A percentile compares a stretch with the other conserved stretches of the same genome.
These are phyloP conservation scores for Diadegma fenestrale DNA, from an alignment of 2,888 invertebrate genomes.

Conservation along the genomic window DNA sequence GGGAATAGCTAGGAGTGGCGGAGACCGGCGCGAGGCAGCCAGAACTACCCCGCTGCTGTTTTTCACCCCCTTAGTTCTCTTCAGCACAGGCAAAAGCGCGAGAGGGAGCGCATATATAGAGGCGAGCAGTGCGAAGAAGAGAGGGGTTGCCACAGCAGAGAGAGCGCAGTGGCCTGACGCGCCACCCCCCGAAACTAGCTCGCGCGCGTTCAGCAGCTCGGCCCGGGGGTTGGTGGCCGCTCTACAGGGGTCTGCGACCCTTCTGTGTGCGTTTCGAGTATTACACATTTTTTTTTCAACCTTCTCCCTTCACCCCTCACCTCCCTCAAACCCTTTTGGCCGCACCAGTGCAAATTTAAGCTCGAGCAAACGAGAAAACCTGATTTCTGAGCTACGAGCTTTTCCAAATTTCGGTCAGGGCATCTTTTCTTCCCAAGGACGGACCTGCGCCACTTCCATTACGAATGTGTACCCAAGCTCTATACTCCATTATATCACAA, in stretches of 20 bases:
- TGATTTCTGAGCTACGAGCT: constrained; percentile 12
- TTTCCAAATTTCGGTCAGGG: constrained; percentile 31
- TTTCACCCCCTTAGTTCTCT: constrained; percentile 44
- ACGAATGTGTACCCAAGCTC: background rate
- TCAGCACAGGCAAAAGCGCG: constrained; percentile 35
- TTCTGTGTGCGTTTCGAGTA: constrained; percentile 33
- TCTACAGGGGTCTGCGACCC: constrained; percentile 59
- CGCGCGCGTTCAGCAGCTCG: constrained; percentile 72
- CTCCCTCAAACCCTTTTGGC: background rate
- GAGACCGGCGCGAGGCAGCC: constrained; percentile 43
- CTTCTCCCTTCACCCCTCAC: background rate
- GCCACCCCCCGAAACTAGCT: constrained; percentile 70
- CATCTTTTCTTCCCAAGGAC: background rate
- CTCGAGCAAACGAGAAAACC: constrained; percentile 25
- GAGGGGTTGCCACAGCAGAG: constrained; percentile 67
- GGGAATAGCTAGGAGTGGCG: constrained; percentile 34
- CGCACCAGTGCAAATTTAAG: constrained; percentile 7
- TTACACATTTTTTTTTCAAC: constrained; percentile 52
- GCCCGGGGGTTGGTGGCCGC: constrained; percentile 75
- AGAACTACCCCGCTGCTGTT: constrained; percentile 36
- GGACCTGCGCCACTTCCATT: background rate
- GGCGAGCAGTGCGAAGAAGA: constrained; percentile 18
- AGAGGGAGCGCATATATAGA: constrained; percentile 47
- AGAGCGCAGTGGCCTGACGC: constrained; percentile 71
- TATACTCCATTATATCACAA: background rate